phyloP scores from a whole-genome alignment of 1,140 invertebrate genomes.

The Polypedilum vanderplanki region DNA sequence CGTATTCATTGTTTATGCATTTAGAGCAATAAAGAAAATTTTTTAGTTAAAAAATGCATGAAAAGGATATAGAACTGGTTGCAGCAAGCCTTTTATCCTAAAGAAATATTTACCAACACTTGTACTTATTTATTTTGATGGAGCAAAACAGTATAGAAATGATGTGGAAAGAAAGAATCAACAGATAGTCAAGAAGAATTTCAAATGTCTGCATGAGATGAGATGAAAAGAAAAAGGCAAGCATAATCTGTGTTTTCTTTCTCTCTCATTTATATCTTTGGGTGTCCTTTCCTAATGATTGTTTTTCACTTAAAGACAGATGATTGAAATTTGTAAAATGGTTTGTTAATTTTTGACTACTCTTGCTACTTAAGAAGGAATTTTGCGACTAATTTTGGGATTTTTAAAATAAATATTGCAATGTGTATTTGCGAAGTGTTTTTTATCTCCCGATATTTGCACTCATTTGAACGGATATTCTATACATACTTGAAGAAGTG shows the following conservation, averaged over 20 bases:
- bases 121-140: slow-evolving; percentile 2
- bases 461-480: background rate
- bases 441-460: background rate
- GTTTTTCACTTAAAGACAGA: background rate
- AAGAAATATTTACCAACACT: slow-evolving; percentile 27
- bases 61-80: too few relatives aligned
- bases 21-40: background rate
- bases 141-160: background rate
- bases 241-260: background rate
- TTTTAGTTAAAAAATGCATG: background rate
- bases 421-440: background rate
- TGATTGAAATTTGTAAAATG: slow-evolving; percentile 17
- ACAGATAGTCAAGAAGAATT: slow-evolving; percentile 5
- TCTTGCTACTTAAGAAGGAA: slow-evolving; percentile 27
- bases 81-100: background rate
- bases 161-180: slow-evolving; percentile 22
- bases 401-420: slow-evolving; percentile 1
- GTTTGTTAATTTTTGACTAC: slow-evolving; percentile 12
- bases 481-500: too few relatives aligned
- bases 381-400: slow-evolving; percentile 15
- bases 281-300: background rate
- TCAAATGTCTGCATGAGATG: background rate
- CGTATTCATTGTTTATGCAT: slow-evolving; percentile 3
- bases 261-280: background rate
- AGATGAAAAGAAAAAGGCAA: background rate